Percentiles rank a stretch among this genome's conserved stretches.
Conservation (phyloP, 2,797 vertebrate species). For the Falco naumanni region DNA sequence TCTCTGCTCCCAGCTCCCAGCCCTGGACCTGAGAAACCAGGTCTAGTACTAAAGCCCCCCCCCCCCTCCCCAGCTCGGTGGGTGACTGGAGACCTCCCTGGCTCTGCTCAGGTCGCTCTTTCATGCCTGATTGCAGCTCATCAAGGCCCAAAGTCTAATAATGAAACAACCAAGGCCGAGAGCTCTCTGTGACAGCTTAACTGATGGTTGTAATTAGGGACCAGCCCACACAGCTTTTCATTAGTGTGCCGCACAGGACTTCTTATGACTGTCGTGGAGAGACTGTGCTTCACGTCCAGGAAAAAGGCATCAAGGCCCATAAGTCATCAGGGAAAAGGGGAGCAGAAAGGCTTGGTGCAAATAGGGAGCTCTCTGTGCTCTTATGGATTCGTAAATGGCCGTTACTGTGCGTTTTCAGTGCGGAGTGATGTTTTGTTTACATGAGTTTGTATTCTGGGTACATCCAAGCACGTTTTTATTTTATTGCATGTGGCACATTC, state of each 20-base stretch:
- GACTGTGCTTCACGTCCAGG: background rate
- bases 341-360: background rate
- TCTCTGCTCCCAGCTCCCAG: background rate
- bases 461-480: background rate
- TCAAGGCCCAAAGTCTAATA: conserved; percentile 51
- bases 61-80: background rate
- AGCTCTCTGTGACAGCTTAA: conserved; percentile 68
- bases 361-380: background rate
- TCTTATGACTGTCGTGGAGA: background rate
- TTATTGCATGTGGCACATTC: background rate
- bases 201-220: conserved; percentile 65
- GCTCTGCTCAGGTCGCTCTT: conserved; percentile 32
- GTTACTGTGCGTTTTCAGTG: rapidly evolving
- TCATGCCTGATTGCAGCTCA: conserved; percentile 65
- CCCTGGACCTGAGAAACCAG: background rate
- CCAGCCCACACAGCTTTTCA: background rate
- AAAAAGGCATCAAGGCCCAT: background rate
- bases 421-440: background rate
- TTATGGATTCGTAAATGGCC: rapidly evolving
- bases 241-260: background rate
- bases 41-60: background rate
- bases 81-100: background rate
- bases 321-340: background rate
- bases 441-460: background rate
- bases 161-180: conserved; percentile 7